phyloP scores from a whole-genome alignment of 2,797 vertebrate genomes.

The Trachurus trachurus region DNA sequence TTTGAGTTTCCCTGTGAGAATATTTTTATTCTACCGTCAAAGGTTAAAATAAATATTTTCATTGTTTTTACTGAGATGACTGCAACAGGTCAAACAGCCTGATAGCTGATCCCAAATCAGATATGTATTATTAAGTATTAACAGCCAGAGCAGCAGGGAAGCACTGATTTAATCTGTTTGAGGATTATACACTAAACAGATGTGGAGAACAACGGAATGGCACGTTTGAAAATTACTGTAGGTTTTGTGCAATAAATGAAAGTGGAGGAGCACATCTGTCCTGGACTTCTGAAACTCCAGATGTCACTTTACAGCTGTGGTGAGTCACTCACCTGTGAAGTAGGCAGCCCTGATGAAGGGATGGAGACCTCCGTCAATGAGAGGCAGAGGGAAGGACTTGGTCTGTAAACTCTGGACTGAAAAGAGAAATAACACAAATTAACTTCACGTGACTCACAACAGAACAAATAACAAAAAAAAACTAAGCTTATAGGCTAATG shows the following conservation, averaged over 20 bases:
- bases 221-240: not conserved
- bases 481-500: not conserved
- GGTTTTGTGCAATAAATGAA: not conserved
- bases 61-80: too few species aligned
- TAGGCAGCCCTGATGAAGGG: constrained; percentile 95
- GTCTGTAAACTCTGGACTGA: constrained; percentile 86
- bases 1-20: too few species aligned
- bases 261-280: not conserved
- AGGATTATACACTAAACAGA: not conserved
- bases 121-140: too few species aligned
- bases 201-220: not conserved
- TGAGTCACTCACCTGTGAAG: constrained; percentile 89
- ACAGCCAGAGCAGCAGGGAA: not conserved
- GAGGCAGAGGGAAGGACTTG: constrained; percentile 92
- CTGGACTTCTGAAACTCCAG: not conserved
- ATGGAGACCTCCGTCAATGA: constrained; percentile 93
- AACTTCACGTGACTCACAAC: not conserved
- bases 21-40: too few species aligned
- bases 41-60: too few species aligned
- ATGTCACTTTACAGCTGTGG: accelerated
- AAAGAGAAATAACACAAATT: not conserved
- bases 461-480: not conserved
- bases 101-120: too few species aligned
- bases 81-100: not conserved
- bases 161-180: not conserved